Base-by-base conservation (phyloP, 1,140 invertebrate species). In the Diorhabda sublineata region DNA sequence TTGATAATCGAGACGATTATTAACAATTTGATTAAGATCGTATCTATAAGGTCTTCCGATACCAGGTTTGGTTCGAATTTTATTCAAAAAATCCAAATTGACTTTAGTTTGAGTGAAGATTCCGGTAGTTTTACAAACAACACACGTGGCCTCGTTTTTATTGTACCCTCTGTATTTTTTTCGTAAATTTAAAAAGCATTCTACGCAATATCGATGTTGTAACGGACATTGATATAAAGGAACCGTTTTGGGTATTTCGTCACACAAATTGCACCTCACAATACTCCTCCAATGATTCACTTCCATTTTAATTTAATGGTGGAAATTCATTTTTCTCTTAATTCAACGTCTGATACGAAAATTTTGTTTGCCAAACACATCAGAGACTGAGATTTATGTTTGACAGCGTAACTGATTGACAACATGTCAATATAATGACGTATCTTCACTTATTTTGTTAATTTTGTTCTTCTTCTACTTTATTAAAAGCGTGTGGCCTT, bases 11-110 rank as follows among this genome's bases (percentile, higher is more conserved):
- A 42, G 45, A 42, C 8, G 47, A 11, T 67, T 67, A 52, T 66
- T 66, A 4, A 62, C 62, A 7, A 65, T n/a, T 5, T 64, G 61
- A 7, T 62, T 69, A 3, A 64, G 45, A 42, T 74, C 70, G 45
- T 78, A 77, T 60, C 75, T 65, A 45, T 70, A 72, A 2, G 77
- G 74, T 59, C 77, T 58, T 5, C 76, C 76, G 6, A 79, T 78
- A 5, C 77, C 76, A 5, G 76, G 76, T 60, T 76, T 77, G 3
- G 68, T 67, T 69, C 74, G 76, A 3, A 67, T 67, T 60, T 67
- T 67, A 44, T 67, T 67, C 58, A 67, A 42, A 45, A 67, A 67
- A 60, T 67, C 65, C 45, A 42, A 45, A 41, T 67, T 67, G 4
- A 67, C 58, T 67, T 60, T 67, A 11, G 42, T 67, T 67, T 67